Evolutionary conservation across 2,797 vertebrate species (phyloP).

Genomic region (Periparus ater): DNA sequence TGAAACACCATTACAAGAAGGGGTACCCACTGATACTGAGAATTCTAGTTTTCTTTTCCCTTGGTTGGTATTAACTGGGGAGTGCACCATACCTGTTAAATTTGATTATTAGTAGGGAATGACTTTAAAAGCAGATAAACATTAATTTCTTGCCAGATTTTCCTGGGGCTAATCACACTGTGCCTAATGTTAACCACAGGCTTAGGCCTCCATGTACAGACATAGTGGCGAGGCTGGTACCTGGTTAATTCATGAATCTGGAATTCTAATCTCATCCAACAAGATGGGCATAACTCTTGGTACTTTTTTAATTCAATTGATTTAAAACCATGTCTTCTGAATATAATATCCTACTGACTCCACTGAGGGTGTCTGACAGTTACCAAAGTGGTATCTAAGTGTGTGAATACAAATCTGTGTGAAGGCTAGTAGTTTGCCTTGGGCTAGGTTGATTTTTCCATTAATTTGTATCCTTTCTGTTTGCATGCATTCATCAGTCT

Average conservation of each 20-base stretch:
- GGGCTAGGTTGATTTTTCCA: neutral
- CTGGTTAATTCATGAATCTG: neutral
- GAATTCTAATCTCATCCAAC: neutral
- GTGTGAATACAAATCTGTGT: neutral
- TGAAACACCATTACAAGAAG: neutral
- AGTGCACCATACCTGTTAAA: fast-evolving
- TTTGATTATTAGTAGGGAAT: neutral
- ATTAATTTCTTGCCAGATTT: neutral
- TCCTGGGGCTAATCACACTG: neutral
- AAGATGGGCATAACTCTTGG: neutral
- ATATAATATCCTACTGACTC: neutral
- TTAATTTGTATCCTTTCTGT: neutral
- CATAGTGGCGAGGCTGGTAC: neutral
- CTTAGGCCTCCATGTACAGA: neutral
- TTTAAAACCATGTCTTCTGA: neutral
- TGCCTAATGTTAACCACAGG: neutral
- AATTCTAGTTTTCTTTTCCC: neutral
- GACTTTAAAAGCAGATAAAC: neutral
- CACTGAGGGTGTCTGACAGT: neutral
- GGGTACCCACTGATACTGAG: neutral
- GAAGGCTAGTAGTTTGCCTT: neutral
- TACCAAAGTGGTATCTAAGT: neutral
- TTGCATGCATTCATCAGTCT: neutral
- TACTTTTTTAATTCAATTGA: neutral
- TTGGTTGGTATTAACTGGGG: neutral